Percentiles rank a stretch among this genome's conserved stretches.
Evolutionary conservation across 1,140 invertebrate genomes (phyloP).

Genomic region (Planococcus citri): DNA sequence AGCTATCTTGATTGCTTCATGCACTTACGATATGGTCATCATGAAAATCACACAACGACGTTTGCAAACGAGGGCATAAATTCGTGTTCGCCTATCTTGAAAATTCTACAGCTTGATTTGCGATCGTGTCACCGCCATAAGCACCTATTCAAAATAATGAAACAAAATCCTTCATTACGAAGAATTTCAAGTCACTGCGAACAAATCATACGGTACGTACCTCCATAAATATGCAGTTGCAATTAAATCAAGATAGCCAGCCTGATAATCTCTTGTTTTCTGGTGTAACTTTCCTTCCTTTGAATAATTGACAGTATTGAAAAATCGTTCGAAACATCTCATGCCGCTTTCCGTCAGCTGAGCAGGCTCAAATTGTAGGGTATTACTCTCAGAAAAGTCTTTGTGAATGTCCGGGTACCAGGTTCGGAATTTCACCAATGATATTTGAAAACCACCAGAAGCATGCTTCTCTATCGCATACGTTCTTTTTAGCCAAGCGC

Average conservation of each 20-base stretch:
- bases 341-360: constrained; percentile 91
- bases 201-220: constrained; percentile 35
- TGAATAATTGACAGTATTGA: constrained; percentile 90
- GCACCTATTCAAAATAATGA: constrained; percentile 44
- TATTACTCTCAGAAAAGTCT: constrained; percentile 93
- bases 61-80: constrained; percentile 69
- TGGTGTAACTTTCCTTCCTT: constrained; percentile 86
- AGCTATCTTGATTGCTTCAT: constrained; percentile 30
- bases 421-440: constrained; percentile 93
- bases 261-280: constrained; percentile 68
- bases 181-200: background rate
- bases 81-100: constrained; percentile 89
- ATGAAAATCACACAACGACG: constrained; percentile 65
- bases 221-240: constrained; percentile 94
- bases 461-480: constrained; percentile 89
- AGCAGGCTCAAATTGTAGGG: constrained; percentile 80
- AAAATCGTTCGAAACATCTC: constrained; percentile 88
- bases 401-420: constrained; percentile 93
- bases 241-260: constrained; percentile 80
- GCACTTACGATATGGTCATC: constrained; percentile 72
- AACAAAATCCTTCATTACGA: constrained; percentile 22
- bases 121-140: constrained; percentile 82
- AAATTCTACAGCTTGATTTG: constrained; percentile 77
- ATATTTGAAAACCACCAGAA: constrained; percentile 99
- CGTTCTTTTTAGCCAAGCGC: constrained; percentile 83